Evolutionary conservation across 2,113 vertebrate genomes (phyloP).

Genomic region (Antennarius striatus): DNA sequence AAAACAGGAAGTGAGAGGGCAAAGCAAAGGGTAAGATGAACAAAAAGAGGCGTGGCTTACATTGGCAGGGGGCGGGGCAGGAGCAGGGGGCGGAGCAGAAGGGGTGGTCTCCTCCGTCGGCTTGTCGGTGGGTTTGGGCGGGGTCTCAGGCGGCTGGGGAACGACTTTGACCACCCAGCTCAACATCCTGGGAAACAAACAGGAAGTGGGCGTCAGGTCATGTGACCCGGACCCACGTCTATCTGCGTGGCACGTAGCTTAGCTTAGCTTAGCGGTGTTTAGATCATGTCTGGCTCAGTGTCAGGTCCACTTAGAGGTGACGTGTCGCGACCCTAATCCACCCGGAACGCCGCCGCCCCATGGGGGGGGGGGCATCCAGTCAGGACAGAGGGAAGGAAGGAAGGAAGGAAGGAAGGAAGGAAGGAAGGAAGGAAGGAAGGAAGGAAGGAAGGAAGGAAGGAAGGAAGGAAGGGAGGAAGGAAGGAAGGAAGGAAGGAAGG

Average conservation of each 20-base stretch:
- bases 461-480: too few relatives aligned
- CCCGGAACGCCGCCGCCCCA: slow-evolving; percentile 17
- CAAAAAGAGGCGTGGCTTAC: slow-evolving; percentile 30
- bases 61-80: neutral
- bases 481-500: too few relatives aligned
- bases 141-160: slow-evolving; percentile 73
- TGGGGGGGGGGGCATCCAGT: too few relatives aligned
- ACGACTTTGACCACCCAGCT: slow-evolving; percentile 81
- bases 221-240: too few relatives aligned
- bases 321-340: slow-evolving; percentile 67
- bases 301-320: slow-evolving; percentile 62
- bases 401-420: too few relatives aligned
- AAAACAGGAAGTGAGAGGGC: too few relatives aligned
- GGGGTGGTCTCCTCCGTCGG: slow-evolving; percentile 43
- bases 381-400: too few relatives aligned
- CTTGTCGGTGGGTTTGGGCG: slow-evolving; percentile 43
- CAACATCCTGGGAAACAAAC: slow-evolving; percentile 70
- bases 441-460: too few relatives aligned
- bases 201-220: neutral
- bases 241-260: neutral
- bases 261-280: slow-evolving; percentile 32
- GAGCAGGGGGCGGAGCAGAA: neutral
- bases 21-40: too few relatives aligned
- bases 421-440: too few relatives aligned
- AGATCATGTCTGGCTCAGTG: slow-evolving; percentile 52